Evolutionary conservation across 2,888 invertebrate species (phyloP), one percentile per base, ranked within the genome.

Genomic region (Eristalinus aeneus): DNA sequence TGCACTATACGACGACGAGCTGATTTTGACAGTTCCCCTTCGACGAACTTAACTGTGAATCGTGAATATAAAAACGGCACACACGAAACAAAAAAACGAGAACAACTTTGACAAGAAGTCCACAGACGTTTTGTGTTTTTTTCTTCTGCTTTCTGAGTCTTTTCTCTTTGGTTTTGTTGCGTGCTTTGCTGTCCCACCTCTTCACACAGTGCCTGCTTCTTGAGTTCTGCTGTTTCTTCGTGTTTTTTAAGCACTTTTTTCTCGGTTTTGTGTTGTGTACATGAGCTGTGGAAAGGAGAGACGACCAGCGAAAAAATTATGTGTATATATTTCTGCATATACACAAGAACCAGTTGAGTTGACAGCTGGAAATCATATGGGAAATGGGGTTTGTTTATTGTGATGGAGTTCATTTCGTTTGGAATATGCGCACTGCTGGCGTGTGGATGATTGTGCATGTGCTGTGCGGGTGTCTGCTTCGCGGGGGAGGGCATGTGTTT

Each of bases 341-440:
- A 34, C 53, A 80, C 39, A 63, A 73, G 46, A 77, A 86, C 85
- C 81, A 86, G 85, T 86, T 86, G 85, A 86, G 77, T 73, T 86
- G 82, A 81, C 82, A 86, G 81, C 64, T 86, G 76, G 77, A 71
- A 86, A 82, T 58, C 80, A 69, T 73, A 73, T 77, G 73, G 77
- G 54, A 65, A 46, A 16, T 16, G 46, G 16, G 56, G 60, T 65
- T 76, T 60, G 23, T 84, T 74, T 79, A 58, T 78, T 78, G 63
- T 69, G 60, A 32, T 67, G 16, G 8, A 46, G 34, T 74, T 64
- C 69, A 58, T 74, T 76, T 61, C 53, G 76, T 61, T 63, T 61
- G 71, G 77, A 77, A 46, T 73, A 23, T 72, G 61, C 68, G 68
- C 46, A 69, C 58, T 9, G 46, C 3, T 12, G 56, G 11, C 8